Evolutionary conservation across 2,797 vertebrate species (phyloP), one percentile per base, ranked within the genome.

Genomic region (Trachops cirrhosus): DNA sequence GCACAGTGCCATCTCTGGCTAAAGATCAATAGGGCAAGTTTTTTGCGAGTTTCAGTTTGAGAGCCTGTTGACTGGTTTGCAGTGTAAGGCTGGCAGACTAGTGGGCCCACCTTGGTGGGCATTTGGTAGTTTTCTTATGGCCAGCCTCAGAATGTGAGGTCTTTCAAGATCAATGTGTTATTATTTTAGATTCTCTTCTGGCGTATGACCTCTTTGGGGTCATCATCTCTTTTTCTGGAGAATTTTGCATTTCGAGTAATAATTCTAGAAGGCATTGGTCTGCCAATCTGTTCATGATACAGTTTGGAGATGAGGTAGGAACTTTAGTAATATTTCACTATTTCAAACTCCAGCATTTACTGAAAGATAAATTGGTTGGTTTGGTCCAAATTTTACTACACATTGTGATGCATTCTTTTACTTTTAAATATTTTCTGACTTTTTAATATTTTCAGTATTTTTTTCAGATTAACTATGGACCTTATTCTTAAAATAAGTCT

Each of bases 331-430:
- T 57, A 74, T 86, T 70, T 91, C 62, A 39, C 50, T 44, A 22
- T 79, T 93, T 52, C 71, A 94, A 83, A 96, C 6, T 24, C 32
- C 18, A 29, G 9, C n/a, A 34, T 74, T 86, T 73, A 44, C 48
- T 32, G 68, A 87, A 96, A 93, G 10, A 34, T 89, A 89, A 91
- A n/a, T 7, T 37, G 21, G 46, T 3, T 94, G 50, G 64, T 57
- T 73, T 54, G 32, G 37, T 93, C 62, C 44, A 86, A 78, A 95
- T 67, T 94, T 88, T n/a, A 79, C n/a, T 91, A 87, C 74, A 24
- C 62, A 71, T 9, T 32, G 18, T 37, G 5, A 22, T 32, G 70
- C 19, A 0, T 86, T n/a, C 44, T 96, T 90, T 88, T 77, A 57
- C n/a, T 87, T 15, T 73, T 41, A 90, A 59, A 19, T 86, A 57